A percentile compares a stretch with the other conserved stretches of the same genome.
Conservation (phyloP, 2,113 vertebrate species). For the Drymodes brunneopygia region DNA sequence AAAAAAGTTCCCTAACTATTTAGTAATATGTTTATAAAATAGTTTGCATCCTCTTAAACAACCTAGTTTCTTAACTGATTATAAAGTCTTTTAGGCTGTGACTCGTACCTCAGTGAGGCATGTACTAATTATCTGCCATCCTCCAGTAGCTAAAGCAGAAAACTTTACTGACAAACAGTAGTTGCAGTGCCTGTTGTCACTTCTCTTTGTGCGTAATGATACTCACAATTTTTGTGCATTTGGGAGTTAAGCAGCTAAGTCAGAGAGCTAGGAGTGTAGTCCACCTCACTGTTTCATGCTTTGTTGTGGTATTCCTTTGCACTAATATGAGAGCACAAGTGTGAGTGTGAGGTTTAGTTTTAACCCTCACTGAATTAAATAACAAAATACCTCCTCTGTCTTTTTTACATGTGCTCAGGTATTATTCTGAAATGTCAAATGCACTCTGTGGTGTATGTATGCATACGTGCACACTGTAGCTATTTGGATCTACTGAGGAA, state of each 20-base stretch:
- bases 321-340: background rate
- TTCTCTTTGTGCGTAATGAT: background rate
- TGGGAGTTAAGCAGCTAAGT: background rate
- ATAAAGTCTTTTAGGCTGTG: background rate
- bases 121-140: background rate
- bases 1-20: background rate
- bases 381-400: background rate
- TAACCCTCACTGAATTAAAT: background rate
- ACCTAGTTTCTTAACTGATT: background rate
- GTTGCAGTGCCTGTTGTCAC: background rate
- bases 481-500: background rate
- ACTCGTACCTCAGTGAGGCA: background rate
- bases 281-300: background rate
- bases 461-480: fast-evolving
- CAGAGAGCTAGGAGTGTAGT: background rate
- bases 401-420: background rate
- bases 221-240: background rate
- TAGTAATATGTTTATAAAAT: background rate
- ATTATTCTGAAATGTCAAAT: background rate
- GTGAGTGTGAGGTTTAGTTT: background rate
- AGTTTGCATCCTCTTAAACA: background rate
- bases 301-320: background rate
- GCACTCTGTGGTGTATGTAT: background rate
- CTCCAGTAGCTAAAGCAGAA: background rate
- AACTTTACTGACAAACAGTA: background rate